Base-by-base conservation (phyloP, 2,797 vertebrate species). In the Vultur gryphus region DNA sequence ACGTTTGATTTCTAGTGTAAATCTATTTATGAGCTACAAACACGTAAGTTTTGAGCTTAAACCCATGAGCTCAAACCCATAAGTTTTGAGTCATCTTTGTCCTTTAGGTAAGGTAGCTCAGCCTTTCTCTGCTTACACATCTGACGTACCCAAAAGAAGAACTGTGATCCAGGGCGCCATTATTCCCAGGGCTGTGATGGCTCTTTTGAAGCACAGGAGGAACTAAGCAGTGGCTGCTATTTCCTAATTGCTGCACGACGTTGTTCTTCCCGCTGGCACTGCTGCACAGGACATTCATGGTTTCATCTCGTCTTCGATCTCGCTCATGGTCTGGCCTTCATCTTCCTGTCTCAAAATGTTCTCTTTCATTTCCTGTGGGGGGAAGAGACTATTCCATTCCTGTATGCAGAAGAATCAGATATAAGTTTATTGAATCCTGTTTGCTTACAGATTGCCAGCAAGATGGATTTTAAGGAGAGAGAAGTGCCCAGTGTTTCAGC, bases 311-410 rank as follows among this genome's bases (percentile, higher is more conserved):
- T 77, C 78, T 77, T 87, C 8, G 1, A 81, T 93, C 80, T 75
- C 7, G 0, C 17, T 84, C 65, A 44, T 70, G 77, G 62, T 67
- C 46, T 84, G 80, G 52, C 48, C 62, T 86, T 92, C 69, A 66
- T 75, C 46, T 84, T 94, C 33, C 67, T 46, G 71, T 62, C 46
- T 76, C 77, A 54, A 41, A 90, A 65, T 31, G 54, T 77, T 95
- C 83, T 48, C 46, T 95, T 92, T 96, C 89, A 96, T 96, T 97
- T 96, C 91, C 95, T 96, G 65, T 67, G 33, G 52, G 54, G 92
- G 86, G 87, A 93, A 94, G 55, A 64, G n/a, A 61, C 33, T 26
- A 16, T 59, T 80, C 58, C 71, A n/a, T 89, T 67, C 73, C 59
- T 91, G n/a, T 57, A 31, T 61, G 43, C 3, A 2, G 66, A 90